Percentiles rank a stretch among this genome's conserved stretches.
phyloP scores from a whole-genome alignment of 2,113 vertebrate genomes.

The Sisor rabdophorus region DNA sequence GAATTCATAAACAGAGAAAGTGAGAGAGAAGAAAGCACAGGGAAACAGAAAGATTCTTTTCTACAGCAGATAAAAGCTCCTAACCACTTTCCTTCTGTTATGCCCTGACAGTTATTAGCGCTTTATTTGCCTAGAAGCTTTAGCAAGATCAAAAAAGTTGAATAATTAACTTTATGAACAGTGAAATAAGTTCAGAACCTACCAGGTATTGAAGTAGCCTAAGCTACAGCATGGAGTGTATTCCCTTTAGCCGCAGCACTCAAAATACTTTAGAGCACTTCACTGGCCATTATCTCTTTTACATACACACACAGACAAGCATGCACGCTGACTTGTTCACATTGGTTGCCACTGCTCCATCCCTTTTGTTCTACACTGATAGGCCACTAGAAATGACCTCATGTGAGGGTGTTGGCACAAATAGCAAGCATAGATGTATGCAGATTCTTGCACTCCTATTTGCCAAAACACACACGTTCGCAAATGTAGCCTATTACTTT shows the following conservation, averaged over 20 bases:
- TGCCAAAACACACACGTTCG: constrained; percentile 23
- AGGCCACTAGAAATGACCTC: constrained; percentile 67
- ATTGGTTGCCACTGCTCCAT: constrained; percentile 64
- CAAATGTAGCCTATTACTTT: constrained; percentile 57
- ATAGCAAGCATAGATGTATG: constrained; percentile 48
- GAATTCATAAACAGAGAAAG: not conserved
- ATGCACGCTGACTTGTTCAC: constrained; percentile 46
- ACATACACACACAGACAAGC: constrained; percentile 47
- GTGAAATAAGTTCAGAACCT: constrained; percentile 49
- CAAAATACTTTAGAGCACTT: constrained; percentile 50
- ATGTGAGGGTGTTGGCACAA: constrained; percentile 54
- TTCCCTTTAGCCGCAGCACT: constrained; percentile 46
- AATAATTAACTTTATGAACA: constrained; percentile 1
- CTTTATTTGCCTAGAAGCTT: not conserved
- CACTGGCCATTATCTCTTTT: constrained; percentile 15
- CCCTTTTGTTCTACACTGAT: constrained; percentile 69
- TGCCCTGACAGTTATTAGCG: constrained; percentile 40
- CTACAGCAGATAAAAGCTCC: constrained; percentile 31
- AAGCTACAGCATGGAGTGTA: constrained; percentile 41
- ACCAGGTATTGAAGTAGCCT: constrained; percentile 55
- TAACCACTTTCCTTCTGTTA: constrained; percentile 56
- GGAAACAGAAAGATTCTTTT: constrained; percentile 19
- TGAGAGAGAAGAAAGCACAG: not conserved
- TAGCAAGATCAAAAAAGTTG: constrained; percentile 1
- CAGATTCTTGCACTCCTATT: constrained; percentile 8